Evolutionary conservation across 2,113 vertebrate genomes (phyloP).

Genomic region (Bothrops jararaca): DNA sequence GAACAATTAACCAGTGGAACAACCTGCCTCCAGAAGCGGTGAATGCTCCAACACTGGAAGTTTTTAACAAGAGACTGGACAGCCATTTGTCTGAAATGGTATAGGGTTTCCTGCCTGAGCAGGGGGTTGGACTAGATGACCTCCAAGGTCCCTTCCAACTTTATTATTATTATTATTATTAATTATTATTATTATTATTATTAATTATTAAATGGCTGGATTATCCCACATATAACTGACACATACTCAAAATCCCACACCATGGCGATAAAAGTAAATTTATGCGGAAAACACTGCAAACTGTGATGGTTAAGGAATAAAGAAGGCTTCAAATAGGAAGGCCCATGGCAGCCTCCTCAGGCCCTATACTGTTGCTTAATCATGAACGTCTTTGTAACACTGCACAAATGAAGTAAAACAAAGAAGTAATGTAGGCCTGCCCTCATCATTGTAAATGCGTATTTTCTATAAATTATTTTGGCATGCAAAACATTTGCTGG

Average conservation of each 20-base stretch:
- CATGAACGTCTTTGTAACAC: neutral
- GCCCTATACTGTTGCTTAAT: neutral
- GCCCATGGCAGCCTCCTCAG: neutral
- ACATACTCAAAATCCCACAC: neutral
- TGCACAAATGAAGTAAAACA: neutral
- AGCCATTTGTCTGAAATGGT: too few relatives aligned
- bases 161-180: too few relatives aligned
- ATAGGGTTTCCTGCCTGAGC: too few relatives aligned
- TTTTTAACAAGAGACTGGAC: too few relatives aligned
- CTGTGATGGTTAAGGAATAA: neutral
- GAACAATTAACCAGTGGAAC: too few relatives aligned
- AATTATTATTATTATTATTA: too few relatives aligned
- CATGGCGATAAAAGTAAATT: neutral
- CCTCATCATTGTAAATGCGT: neutral
- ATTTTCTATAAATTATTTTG: neutral
- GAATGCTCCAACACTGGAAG: too few relatives aligned
- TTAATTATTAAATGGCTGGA: constrained; percentile 23
- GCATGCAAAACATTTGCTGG: neutral
- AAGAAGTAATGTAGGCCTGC: neutral
- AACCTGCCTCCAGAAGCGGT: too few relatives aligned
- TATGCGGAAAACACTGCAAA: neutral
- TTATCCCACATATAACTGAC: constrained; percentile 11
- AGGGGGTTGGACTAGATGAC: too few relatives aligned
- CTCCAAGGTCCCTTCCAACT: too few relatives aligned
- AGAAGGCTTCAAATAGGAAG: neutral